Evolutionary conservation across 2,888 invertebrate genomes (phyloP), one percentile per base, ranked within the genome.

Genomic region (Watsonalla binaria): DNA sequence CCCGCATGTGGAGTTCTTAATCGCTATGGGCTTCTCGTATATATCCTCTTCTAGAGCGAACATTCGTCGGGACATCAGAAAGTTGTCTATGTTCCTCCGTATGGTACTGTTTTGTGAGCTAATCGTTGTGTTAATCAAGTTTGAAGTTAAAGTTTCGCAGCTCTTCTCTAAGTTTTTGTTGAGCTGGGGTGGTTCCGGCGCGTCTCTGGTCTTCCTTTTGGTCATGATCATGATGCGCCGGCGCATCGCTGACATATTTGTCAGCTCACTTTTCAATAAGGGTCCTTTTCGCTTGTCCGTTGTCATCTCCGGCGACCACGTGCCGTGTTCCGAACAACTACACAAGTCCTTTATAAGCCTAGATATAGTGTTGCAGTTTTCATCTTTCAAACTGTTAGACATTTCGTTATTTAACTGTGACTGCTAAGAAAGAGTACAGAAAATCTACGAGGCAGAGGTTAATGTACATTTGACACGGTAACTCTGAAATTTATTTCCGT

Each of bases 291-390:
- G 68, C 50, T 78, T 80, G 5, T 86, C 82, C 1, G 88, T 72
- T 15, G 89, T 89, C 86, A 91, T 89, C 13, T 90, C 88, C 1
- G 91, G 91, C 0, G 91, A 91, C 91, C 91, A 91, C 51, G 89
- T 86, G 46, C 85, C 91, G 81, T 90, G 87, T 61, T 91, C 90
- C 0, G 91, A 85, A 54, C 91, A 91, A 60, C 91, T 90, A 64
- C 91, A 91, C 63, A 91, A 81, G 69, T 91, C 91, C 61, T 90
- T 91, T 33, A 91, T 80, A 34, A 90, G 73, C 57, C 89, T 80
- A 33, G 85, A 90, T 68, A 91, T 81, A 47, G 90, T 85, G 60
- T 83, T 88, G 68, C 91, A 91, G 68, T 81, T 85, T 58, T 88
- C 86, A 52, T 81, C 83, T 46, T 79, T 78, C 7, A 78, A 60